Conservation (phyloP, 2,113 vertebrate species). For the Corydoras maculifer region DNA sequence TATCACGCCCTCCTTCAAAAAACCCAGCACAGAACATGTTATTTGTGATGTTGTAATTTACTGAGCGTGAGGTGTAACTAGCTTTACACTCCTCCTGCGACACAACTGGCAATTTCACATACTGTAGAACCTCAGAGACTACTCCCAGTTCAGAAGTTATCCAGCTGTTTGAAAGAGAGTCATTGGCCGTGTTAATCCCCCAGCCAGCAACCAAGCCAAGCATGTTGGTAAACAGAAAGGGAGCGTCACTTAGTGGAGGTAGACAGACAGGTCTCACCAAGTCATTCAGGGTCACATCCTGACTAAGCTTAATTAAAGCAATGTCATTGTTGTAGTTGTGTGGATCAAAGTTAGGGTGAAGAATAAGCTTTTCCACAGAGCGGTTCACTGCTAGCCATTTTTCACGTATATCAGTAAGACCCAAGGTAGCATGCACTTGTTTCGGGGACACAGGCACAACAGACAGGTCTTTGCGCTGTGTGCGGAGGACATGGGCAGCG, state of each 20-base stretch:
- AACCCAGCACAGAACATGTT: constrained; percentile 98
- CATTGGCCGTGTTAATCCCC: constrained; percentile 83
- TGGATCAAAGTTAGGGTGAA: constrained; percentile 85
- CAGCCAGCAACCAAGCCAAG: constrained; percentile 91
- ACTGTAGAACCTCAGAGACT: constrained; percentile 82
- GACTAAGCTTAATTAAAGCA: constrained; percentile 78
- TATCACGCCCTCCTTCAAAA: constrained; percentile 85
- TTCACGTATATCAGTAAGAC: constrained; percentile 72
- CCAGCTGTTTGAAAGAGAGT: constrained; percentile 63
- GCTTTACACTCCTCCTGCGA: constrained; percentile 78
- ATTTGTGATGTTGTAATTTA: constrained; percentile 86
- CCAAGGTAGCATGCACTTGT: constrained; percentile 78
- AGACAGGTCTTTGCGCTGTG: constrained; percentile 76
- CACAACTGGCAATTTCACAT: constrained; percentile 88
- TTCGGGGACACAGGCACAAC: constrained; percentile 78
- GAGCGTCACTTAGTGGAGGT: constrained; percentile 59
- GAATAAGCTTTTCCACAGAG: constrained; percentile 72
- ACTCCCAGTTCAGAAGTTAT: constrained; percentile 67
- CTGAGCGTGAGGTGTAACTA: constrained; percentile 83
- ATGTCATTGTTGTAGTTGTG: constrained; percentile 92
- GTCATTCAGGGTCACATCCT: constrained; percentile 65
- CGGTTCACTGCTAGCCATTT: constrained; percentile 67
- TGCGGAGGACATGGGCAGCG: constrained; percentile 84
- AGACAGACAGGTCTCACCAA: constrained; percentile 79
- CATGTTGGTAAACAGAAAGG: constrained; percentile 66